Conservation (phyloP, 2,797 vertebrate species). For the Potorous gilbertii region DNA sequence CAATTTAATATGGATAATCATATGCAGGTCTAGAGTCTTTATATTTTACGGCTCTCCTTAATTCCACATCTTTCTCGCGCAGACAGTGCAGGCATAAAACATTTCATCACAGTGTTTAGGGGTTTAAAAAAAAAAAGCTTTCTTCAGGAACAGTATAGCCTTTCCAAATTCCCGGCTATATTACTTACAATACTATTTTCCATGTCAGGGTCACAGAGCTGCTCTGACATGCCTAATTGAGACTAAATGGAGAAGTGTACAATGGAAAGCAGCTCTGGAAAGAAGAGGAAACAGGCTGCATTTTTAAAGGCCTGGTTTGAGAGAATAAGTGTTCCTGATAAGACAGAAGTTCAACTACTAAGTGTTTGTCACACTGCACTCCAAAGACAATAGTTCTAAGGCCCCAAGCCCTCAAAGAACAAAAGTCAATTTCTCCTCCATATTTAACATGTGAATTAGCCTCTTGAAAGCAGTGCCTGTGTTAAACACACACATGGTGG, state of each 20-base stretch:
- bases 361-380: constrained; percentile 70
- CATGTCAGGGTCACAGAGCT: constrained; percentile 63
- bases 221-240: constrained; percentile 57
- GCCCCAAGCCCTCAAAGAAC: constrained; percentile 60
- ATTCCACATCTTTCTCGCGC: constrained; percentile 72
- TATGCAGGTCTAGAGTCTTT: constrained; percentile 73
- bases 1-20: constrained; percentile 77
- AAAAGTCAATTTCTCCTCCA: constrained; percentile 46
- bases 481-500: constrained; percentile 61
- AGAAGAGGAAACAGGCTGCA: constrained; percentile 33
- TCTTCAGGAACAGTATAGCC: constrained; percentile 46
- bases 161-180: constrained; percentile 57
- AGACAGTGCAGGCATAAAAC: constrained; percentile 72
- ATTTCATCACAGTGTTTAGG: constrained; percentile 71
- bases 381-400: constrained; percentile 25
- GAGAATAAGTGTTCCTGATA: constrained; percentile 60
- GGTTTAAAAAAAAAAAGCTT: background rate
- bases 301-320: constrained; percentile 70
- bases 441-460: constrained; percentile 62
- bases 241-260: constrained; percentile 53
- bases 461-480: constrained; percentile 52
- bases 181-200: constrained; percentile 63
- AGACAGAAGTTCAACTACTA: constrained; percentile 67
- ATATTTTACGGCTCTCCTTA: constrained; percentile 79
- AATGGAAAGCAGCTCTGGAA: constrained; percentile 40